Percentiles rank a stretch among this genome's conserved stretches.
These are phyloP conservation scores for Tetrax tetrax DNA, from an alignment of 2,113 vertebrate genomes.

Conservation along the genomic window DNA sequence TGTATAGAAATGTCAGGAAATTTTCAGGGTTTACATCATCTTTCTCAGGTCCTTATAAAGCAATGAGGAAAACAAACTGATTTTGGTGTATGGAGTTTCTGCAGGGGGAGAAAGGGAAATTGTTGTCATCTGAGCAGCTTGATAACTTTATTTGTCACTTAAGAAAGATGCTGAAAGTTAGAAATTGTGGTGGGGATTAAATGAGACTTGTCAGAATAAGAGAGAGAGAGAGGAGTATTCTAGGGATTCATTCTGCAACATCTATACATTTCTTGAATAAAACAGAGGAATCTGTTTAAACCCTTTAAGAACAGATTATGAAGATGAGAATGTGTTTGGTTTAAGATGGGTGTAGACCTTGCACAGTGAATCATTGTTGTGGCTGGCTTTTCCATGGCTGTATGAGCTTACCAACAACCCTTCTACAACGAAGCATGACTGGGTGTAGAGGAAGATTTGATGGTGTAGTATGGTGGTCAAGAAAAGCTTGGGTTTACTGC, in stretches of 20 bases:
- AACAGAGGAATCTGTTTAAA: not conserved
- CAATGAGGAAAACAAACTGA: constrained; percentile 1
- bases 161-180: not conserved
- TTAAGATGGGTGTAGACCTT: not conserved
- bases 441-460: too few species aligned
- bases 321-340: not conserved
- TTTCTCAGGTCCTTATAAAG: not conserved
- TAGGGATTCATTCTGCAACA: not conserved
- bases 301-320: not conserved
- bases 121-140: not conserved
- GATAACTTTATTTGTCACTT: not conserved
- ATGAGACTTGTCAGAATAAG: not conserved
- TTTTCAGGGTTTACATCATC: not conserved
- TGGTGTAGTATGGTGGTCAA: not conserved
- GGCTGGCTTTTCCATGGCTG: not conserved
- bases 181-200: not conserved
- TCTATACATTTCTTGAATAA: not conserved
- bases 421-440: not conserved
- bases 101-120: not conserved
- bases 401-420: not conserved
- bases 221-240: not conserved
- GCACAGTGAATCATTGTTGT: not conserved
- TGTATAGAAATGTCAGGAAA: not conserved
- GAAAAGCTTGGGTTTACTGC: not conserved
- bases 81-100: not conserved